These are phyloP conservation scores for Coilia nasus DNA, from an alignment of 2,797 vertebrate genomes.

Conservation along the genomic window DNA sequence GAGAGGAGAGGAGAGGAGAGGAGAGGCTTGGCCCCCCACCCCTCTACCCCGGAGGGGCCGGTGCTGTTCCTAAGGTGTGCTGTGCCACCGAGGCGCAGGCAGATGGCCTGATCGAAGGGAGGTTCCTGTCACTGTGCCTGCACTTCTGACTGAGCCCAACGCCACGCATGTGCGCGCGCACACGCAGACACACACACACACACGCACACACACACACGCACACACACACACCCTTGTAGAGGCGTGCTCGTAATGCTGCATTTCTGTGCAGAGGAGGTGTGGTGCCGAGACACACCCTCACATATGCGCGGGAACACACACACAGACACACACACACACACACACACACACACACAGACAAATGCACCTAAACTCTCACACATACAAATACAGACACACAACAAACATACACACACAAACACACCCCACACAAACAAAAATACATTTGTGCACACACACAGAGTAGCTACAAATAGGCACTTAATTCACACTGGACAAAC, in stretches of 20 bases:
- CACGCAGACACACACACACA: background rate
- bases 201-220: slow-evolving; percentile 9
- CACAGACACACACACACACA: background rate
- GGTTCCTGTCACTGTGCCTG: background rate
- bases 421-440: slow-evolving; percentile 18
- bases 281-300: slow-evolving; percentile 12
- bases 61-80: background rate
- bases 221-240: background rate
- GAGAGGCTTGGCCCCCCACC: background rate
- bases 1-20: background rate
- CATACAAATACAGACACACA: slow-evolving; percentile 5
- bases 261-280: slow-evolving; percentile 14
- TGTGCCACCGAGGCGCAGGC: background rate
- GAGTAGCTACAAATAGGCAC: slow-evolving; percentile 22
- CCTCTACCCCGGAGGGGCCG: background rate
- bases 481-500: slow-evolving; percentile 39
- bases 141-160: background rate
- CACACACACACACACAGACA: slow-evolving; percentile 28
- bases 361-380: background rate
- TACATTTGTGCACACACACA: slow-evolving; percentile 40
- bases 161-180: too few relatives aligned
- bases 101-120: slow-evolving; percentile 15
- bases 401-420: background rate
- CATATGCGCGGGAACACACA: slow-evolving; percentile 29
- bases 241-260: slow-evolving; percentile 10